Evolutionary conservation across 2,888 invertebrate genomes (phyloP).

Genomic region (Dendrolimus pini): DNA sequence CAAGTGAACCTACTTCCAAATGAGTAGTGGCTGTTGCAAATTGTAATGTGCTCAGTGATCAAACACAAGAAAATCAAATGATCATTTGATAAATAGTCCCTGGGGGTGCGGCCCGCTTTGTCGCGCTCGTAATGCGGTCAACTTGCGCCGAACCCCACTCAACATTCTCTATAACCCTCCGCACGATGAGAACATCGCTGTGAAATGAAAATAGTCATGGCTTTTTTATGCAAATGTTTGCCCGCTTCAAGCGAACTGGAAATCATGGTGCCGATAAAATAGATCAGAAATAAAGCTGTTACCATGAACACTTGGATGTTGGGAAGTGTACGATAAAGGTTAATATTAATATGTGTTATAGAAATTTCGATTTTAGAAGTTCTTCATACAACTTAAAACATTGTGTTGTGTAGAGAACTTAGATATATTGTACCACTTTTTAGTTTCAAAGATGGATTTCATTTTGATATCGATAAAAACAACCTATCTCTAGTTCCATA

Average conservation of each 20-base stretch:
- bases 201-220: not conserved
- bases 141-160: constrained; percentile 19
- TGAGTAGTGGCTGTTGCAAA: constrained; percentile 52
- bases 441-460: too few relatives aligned
- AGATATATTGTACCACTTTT: too few relatives aligned
- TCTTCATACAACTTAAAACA: too few relatives aligned
- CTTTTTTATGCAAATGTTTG: not conserved
- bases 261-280: not conserved
- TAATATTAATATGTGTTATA: too few relatives aligned
- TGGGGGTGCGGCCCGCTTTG: constrained; percentile 41
- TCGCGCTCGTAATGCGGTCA: constrained; percentile 67
- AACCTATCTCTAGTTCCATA: too few relatives aligned
- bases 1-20: constrained; percentile 49
- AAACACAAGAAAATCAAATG: constrained; percentile 78
- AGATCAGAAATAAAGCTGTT: not conserved
- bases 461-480: too few relatives aligned
- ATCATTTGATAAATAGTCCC: constrained; percentile 77
- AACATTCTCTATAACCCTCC: constrained; percentile 7
- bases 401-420: too few relatives aligned
- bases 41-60: constrained; percentile 76
- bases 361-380: too few relatives aligned
- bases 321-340: too few relatives aligned
- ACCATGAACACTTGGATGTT: not conserved
- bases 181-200: constrained; percentile 8
- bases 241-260: not conserved